phyloP scores from a whole-genome alignment of 2,888 invertebrate species.

The Xanthia icteritia region DNA sequence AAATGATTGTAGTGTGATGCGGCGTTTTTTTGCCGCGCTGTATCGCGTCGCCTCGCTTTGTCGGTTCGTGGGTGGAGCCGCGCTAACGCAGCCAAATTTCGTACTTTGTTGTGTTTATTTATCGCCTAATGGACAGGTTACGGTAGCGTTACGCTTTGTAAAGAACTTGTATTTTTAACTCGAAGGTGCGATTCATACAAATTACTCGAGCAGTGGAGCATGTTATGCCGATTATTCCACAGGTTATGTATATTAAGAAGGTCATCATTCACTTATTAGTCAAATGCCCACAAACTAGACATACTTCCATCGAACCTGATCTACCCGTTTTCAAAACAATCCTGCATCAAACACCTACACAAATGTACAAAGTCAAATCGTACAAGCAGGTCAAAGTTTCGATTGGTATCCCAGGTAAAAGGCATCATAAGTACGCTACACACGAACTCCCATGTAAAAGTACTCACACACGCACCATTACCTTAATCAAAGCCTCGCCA shows the following conservation, averaged over 20 bases:
- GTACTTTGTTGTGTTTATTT: constrained; percentile 86
- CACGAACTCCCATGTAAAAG: constrained; percentile 54
- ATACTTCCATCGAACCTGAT: not conserved
- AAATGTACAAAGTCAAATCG: not conserved
- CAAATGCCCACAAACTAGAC: not conserved
- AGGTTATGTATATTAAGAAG: not conserved
- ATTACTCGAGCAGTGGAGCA: not conserved
- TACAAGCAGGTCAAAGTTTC: constrained; percentile 45
- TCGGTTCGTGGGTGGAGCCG: constrained; percentile 81
- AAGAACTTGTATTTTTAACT: constrained; percentile 47
- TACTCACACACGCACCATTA: constrained; percentile 65
- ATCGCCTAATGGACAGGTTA: constrained; percentile 88
- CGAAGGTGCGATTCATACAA: constrained; percentile 44
- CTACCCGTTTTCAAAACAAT: not conserved
- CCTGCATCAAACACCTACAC: not conserved
- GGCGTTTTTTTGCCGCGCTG: constrained; percentile 81
- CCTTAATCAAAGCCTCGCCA: constrained; percentile 76
- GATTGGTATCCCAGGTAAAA: constrained; percentile 45
- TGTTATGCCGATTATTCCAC: not conserved
- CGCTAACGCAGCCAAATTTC: constrained; percentile 80
- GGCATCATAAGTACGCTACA: constrained; percentile 44
- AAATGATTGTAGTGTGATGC: constrained; percentile 89
- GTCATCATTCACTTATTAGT: not conserved
- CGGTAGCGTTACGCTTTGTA: constrained; percentile 70
- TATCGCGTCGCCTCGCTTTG: constrained; percentile 81